phyloP scores from a whole-genome alignment of 2,113 vertebrate species.

The Prochilodus magdalenae region DNA sequence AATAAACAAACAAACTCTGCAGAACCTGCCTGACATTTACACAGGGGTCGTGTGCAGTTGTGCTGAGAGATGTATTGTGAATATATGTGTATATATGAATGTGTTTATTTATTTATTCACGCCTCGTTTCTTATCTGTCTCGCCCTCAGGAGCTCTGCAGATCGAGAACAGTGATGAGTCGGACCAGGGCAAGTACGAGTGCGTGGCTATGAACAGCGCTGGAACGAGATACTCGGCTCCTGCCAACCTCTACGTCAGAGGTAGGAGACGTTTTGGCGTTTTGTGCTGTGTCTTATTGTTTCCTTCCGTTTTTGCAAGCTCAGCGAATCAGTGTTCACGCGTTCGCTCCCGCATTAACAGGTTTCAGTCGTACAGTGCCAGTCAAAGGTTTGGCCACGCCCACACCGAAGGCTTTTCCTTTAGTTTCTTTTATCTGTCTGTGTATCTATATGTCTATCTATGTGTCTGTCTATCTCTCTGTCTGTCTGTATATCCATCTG shows the following conservation, averaged over 20 bases:
- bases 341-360: too few species aligned
- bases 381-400: too few species aligned
- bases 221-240: constrained; percentile 96
- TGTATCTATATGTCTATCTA: too few species aligned
- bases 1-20: too few species aligned
- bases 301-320: not conserved
- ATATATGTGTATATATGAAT: constrained; percentile 28
- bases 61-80: not conserved
- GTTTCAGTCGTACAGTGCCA: not conserved
- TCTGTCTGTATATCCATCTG: too few species aligned
- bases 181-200: constrained; percentile 99
- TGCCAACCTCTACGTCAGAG: constrained; percentile 97
- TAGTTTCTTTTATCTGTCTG: too few species aligned
- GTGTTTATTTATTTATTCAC: constrained; percentile 24
- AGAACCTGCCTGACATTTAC: constrained; percentile 59
- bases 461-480: too few species aligned
- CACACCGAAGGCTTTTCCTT: too few species aligned
- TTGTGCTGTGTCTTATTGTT: not conserved
- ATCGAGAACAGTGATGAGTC: constrained; percentile 98
- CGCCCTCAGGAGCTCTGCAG: constrained; percentile 90
- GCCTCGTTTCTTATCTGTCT: constrained; percentile 49
- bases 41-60: constrained; percentile 29
- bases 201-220: constrained; percentile 92
- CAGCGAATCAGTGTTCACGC: not conserved
- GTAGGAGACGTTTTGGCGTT: constrained; percentile 78